phyloP scores from a whole-genome alignment of 1,140 invertebrate species.

The Dufourea novaeangliae region DNA sequence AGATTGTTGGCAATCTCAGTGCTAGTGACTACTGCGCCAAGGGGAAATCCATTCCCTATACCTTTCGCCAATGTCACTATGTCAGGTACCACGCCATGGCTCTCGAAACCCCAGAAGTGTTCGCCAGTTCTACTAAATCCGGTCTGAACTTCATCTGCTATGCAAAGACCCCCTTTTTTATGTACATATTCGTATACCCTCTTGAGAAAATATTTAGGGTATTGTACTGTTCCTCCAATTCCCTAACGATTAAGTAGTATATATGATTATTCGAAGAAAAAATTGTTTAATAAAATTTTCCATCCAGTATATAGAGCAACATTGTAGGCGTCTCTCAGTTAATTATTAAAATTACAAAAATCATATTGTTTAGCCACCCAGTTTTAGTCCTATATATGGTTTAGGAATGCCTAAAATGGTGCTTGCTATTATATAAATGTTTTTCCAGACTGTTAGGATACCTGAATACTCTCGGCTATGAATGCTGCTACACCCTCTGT shows the following conservation, averaged over 20 bases:
- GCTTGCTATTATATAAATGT: background rate
- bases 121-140: constrained; percentile 97
- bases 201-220: constrained; percentile 93
- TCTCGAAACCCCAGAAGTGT: constrained; percentile 97
- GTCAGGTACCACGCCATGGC: constrained; percentile 93
- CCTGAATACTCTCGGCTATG: constrained; percentile 97
- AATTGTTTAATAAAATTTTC: background rate
- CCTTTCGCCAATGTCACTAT: constrained; percentile 95
- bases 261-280: background rate
- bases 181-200: constrained; percentile 91
- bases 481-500: constrained; percentile 91
- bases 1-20: constrained; percentile 90
- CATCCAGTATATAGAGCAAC: too few relatives aligned
- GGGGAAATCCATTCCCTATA: constrained; percentile 96
- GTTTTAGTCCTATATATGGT: too few relatives aligned
- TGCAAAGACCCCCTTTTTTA: constrained; percentile 91
- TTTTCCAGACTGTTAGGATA: constrained; percentile 38
- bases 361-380: too few relatives aligned
- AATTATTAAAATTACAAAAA: too few relatives aligned
- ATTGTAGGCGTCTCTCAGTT: too few relatives aligned
- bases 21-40: constrained; percentile 96
- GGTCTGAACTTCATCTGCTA: constrained; percentile 98
- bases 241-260: constrained; percentile 82
- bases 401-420: too few relatives aligned
- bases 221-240: constrained; percentile 95